Conservation (phyloP, 2,888 invertebrate species). For the Macrosoma leucophasiata region DNA sequence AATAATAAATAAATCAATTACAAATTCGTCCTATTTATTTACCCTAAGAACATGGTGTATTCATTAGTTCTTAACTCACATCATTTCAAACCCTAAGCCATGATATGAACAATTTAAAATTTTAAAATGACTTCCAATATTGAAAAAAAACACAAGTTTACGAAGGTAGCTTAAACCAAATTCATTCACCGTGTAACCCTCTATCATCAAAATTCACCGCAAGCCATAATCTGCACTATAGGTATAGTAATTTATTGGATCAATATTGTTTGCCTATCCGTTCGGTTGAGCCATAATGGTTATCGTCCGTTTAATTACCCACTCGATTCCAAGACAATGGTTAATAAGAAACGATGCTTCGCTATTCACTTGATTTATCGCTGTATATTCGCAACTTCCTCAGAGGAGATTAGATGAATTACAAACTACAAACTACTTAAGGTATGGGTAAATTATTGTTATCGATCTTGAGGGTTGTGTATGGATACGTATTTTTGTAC, state of each 20-base stretch:
- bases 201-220: too few species aligned
- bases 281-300: constrained; percentile 56
- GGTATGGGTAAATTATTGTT: constrained; percentile 29
- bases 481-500: too few species aligned
- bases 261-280: constrained; percentile 59
- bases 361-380: constrained; percentile 64
- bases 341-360: constrained; percentile 68
- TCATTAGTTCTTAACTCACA: constrained; percentile 3
- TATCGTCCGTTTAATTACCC: constrained; percentile 69
- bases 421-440: constrained; percentile 46
- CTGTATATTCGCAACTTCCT: constrained; percentile 48
- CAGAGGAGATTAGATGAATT: constrained; percentile 55
- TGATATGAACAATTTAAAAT: too few species aligned
- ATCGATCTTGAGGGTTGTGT: too few species aligned
- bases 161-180: too few species aligned
- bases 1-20: too few species aligned
- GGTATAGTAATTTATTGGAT: constrained; percentile 66
- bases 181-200: too few species aligned
- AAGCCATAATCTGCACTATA: constrained; percentile 53
- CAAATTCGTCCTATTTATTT: too few species aligned
- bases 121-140: too few species aligned
- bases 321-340: constrained; percentile 63
- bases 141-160: too few species aligned
- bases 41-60: constrained; percentile 8
- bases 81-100: constrained; percentile 5